A percentile compares a stretch with the other conserved stretches of the same genome.
Conservation (phyloP, 2,888 invertebrate species). For the Psococerastis gibbosa region DNA sequence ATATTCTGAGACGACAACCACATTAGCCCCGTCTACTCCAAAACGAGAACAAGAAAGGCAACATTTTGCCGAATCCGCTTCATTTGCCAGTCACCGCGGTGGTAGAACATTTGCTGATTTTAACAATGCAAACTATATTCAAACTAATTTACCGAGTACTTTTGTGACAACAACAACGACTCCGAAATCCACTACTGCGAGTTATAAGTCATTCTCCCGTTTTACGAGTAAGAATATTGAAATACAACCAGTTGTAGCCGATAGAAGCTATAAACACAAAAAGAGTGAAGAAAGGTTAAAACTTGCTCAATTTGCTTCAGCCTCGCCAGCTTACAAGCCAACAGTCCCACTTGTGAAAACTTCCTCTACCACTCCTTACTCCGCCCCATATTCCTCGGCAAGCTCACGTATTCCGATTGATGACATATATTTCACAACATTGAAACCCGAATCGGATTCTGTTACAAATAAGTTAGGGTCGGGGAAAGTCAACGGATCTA, state of each 20-base stretch:
- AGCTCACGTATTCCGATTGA: constrained; percentile 16
- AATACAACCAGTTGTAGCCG: not conserved
- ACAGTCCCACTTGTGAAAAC: not conserved
- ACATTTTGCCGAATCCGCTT: constrained; percentile 55
- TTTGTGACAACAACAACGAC: not conserved
- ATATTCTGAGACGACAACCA: not conserved
- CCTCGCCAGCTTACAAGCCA: not conserved
- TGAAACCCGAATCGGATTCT: constrained; percentile 5
- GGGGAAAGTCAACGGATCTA: not conserved
- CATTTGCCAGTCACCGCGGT: constrained; percentile 39
- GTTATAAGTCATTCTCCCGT: not conserved
- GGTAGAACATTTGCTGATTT: constrained; percentile 23
- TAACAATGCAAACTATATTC: constrained; percentile 23
- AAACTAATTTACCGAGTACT: not conserved
- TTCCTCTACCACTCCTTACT: not conserved
- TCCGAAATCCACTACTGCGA: not conserved
- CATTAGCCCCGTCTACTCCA: not conserved
- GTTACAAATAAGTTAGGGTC: not conserved
- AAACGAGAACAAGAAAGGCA: constrained; percentile 36
- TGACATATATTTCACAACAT: constrained; percentile 9
- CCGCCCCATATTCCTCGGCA: constrained; percentile 15
- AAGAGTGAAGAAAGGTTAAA: not conserved
- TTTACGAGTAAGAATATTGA: not conserved
- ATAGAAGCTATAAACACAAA: not conserved
- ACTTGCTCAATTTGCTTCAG: not conserved